Evolutionary conservation across 2,797 vertebrate genomes (phyloP), one percentile per base, ranked within the genome.

Genomic region (Echeneis naucrates): DNA sequence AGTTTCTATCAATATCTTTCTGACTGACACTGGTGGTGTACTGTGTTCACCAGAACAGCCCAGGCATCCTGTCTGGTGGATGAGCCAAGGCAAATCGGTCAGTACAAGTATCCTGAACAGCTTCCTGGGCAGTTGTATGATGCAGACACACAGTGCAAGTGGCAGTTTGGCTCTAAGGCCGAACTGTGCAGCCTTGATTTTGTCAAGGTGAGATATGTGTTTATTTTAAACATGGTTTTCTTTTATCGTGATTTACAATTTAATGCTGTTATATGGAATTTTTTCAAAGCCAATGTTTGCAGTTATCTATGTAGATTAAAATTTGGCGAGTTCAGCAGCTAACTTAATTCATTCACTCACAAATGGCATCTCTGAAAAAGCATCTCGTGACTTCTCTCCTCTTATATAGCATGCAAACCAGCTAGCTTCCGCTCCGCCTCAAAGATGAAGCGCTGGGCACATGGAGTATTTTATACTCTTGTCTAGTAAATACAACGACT

Each of bases 51-150:
- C 93, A 99, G 98, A 83, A 98, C 98, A 89, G 94, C 97, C 85
- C 98, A 99, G 94, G 97, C 98, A 50, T 97, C 97, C 61, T 99
- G 98, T 89, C 94, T 99, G 87, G 95, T 96, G 85, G 97, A 99
- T 47, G 97, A 99, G 88, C 98, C 98, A 51, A 97, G 96, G 91
- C 95, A 97, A 93, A 95, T 96, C 14, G 97, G 96, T 77, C 96
- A 97, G 86, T 99, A 97, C 92, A 96, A 96, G 86, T 99, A 97
- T 84, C 98, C 98, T 0, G 96, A 98, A 73, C 95, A 97, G 85
- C 96, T 99, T 24, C 98, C 98, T 0, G 98, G 98, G 33, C 97
- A 99, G 94, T 95, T 99, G 69, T 99, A 99, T 3, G 95, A 99
- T 42, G 98, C 96, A 0, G 96, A 99, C 93, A 98, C 95, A 1